Percentiles rank a stretch among this genome's conserved stretches.
Conservation (phyloP, 2,113 vertebrate species). For the Cacatua alba region DNA sequence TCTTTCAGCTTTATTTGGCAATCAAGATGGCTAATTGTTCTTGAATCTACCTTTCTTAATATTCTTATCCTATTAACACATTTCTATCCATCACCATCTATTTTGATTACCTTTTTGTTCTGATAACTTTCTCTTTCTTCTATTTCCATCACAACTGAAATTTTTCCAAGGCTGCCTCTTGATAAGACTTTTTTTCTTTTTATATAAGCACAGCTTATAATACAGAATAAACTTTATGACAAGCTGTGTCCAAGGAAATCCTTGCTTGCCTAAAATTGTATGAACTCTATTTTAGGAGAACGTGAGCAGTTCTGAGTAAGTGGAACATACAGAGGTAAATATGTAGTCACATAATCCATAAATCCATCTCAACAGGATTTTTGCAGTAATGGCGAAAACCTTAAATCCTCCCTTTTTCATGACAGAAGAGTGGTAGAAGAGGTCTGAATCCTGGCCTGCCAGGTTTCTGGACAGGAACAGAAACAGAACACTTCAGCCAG, state of each 20-base stretch:
- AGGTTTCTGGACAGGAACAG: neutral
- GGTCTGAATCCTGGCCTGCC: neutral
- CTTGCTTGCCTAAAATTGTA: neutral
- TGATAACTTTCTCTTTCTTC: neutral
- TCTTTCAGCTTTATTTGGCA: neutral
- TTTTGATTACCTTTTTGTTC: neutral
- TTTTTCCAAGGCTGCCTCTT: neutral
- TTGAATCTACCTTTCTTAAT: neutral
- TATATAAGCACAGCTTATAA: neutral
- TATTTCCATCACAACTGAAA: neutral
- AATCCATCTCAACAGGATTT: neutral
- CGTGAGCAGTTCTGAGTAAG: neutral
- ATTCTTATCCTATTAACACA: neutral
- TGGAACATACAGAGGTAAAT: neutral
- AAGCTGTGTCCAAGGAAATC: neutral
- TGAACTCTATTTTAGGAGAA: neutral
- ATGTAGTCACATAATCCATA: neutral
- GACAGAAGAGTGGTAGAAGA: neutral
- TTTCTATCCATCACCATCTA: neutral
- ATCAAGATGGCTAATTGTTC: neutral
- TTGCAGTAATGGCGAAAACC: neutral
- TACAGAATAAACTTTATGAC: neutral
- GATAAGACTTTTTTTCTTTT: neutral
- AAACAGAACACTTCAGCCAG: neutral
- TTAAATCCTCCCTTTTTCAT: neutral